Evolutionary conservation across 2,797 vertebrate genomes (phyloP), one percentile per base, ranked within the genome.

Genomic region (Anisognathus igniventris): DNA sequence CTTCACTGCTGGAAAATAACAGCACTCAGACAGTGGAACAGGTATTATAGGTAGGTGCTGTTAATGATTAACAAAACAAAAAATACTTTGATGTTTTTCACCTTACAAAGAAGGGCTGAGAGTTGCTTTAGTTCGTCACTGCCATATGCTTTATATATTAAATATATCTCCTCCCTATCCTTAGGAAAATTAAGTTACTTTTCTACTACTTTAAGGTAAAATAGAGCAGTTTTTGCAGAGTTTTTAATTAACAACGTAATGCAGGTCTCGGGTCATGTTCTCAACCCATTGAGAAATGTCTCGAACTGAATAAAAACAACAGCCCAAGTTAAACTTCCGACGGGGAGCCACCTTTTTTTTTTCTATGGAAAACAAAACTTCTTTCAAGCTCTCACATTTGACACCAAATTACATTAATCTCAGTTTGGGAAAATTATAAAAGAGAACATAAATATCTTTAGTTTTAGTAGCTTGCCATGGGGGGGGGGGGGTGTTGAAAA

Each of bases 391-490:
- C 47, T 68, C 20, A 7, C 37, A 21, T 50, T 7, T 64, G 35
- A 79, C 60, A 33, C 13, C 1, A 2, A 73, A 40, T 48, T 40
- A 13, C 18, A 28, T 70, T 16, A 37, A 20, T 12, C 28, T 22
- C 14, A 10, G 13, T 31, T 53, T 31, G 19, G 30, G 51, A 31
- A 31, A 31, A 53, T 53, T 2, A 31, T 14, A 21, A 25, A 25
- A 13, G 13, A 12, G 27, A 47, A 30, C 37, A 24, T 7, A 33
- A 83, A 28, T 24, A 53, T 12, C 2, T 50, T 86, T 65, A 6
- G 11, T 8, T 62, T 73, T 4, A 45, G 10, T 2, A 33, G 45
- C 0, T 1, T 19, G 30, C 25, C 14, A 25, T 23, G 9, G 14
- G 8, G 17, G 5, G 13, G 19, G 22, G 20, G 6, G 16, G 14